These are phyloP conservation scores for Parotocinclus haroldoi DNA, from an alignment of 2,797 vertebrate genomes.

Conservation along the genomic window DNA sequence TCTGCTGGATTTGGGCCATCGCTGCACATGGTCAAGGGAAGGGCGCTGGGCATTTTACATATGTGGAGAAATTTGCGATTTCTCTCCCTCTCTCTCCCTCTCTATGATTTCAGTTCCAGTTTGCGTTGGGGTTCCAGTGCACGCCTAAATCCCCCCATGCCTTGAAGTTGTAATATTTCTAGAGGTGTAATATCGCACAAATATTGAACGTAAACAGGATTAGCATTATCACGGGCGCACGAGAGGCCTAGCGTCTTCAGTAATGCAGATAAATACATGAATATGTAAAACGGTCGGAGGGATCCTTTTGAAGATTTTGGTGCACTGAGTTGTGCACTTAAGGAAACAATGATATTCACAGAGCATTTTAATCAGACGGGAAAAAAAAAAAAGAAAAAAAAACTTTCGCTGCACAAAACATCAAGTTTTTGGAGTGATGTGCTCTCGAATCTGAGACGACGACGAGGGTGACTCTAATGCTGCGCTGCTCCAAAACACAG, in stretches of 20 bases:
- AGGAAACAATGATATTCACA: conserved; percentile 43
- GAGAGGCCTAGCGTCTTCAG: conserved; percentile 50
- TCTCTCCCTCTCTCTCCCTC: conserved; percentile 12
- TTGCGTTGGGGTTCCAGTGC: conserved; percentile 41
- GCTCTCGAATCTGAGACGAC: conserved; percentile 30
- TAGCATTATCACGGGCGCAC: conserved; percentile 64
- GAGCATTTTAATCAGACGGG: conserved; percentile 22
- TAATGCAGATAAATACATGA: conserved; percentile 69
- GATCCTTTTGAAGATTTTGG: conserved; percentile 50
- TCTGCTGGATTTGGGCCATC: conserved; percentile 69
- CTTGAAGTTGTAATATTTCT: conserved; percentile 62
- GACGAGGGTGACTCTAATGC: conserved; percentile 28
- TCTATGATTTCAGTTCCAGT: conserved; percentile 30
- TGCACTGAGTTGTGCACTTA: conserved; percentile 36
- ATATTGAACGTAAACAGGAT: conserved; percentile 69
- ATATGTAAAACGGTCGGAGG: conserved; percentile 65
- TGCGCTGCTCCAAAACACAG: conserved; percentile 42
- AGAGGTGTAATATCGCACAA: conserved; percentile 54
- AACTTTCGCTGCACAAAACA: conserved; percentile 13
- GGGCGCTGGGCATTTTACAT: conserved; percentile 63
- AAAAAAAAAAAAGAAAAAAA: no score
- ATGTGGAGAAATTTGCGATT: conserved; percentile 64
- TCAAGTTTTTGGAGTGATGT: neutral
- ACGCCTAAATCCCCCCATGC: conserved; percentile 26
- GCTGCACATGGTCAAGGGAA: conserved; percentile 27